phyloP scores from a whole-genome alignment of 2,888 invertebrate species.

The Erebia aethiops region DNA sequence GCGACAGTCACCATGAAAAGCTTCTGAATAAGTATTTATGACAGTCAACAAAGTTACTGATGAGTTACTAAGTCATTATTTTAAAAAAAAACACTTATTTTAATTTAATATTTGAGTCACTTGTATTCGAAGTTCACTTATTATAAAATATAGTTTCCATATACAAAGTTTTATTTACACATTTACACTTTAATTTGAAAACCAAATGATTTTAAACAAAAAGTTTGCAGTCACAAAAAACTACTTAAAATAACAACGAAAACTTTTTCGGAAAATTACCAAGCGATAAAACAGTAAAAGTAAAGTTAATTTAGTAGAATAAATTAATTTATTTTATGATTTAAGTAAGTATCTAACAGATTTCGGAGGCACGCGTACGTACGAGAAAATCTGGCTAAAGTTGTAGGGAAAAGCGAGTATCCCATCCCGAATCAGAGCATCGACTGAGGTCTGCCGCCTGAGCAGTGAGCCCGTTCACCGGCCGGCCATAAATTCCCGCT shows the following conservation, averaged over 20 bases:
- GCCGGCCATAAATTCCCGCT: neutral
- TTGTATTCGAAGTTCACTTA: neutral
- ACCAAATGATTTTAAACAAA: neutral
- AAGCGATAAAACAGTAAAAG: neutral
- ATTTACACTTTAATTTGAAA: neutral
- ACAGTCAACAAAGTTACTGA: neutral
- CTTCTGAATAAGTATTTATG: neutral
- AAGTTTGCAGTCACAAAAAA: neutral
- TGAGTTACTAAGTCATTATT: neutral
- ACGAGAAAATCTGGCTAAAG: neutral
- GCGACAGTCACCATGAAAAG: neutral
- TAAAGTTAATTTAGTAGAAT: neutral
- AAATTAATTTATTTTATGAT: neutral
- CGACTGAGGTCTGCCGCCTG: constrained; percentile 35
- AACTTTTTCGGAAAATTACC: neutral
- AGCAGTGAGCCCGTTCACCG: neutral
- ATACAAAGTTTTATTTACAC: neutral
- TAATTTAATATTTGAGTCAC: neutral
- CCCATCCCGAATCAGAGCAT: constrained; percentile 16
- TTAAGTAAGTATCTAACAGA: neutral
- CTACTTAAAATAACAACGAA: neutral
- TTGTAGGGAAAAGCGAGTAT: constrained; percentile 15
- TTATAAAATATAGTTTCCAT: neutral
- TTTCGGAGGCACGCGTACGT: constrained; percentile 5
- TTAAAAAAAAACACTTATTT: neutral